Percentiles rank a stretch among this genome's conserved stretches.
These are phyloP conservation scores for Octodon degus DNA, from an alignment of 2,113 vertebrate species.

Conservation along the genomic window DNA sequence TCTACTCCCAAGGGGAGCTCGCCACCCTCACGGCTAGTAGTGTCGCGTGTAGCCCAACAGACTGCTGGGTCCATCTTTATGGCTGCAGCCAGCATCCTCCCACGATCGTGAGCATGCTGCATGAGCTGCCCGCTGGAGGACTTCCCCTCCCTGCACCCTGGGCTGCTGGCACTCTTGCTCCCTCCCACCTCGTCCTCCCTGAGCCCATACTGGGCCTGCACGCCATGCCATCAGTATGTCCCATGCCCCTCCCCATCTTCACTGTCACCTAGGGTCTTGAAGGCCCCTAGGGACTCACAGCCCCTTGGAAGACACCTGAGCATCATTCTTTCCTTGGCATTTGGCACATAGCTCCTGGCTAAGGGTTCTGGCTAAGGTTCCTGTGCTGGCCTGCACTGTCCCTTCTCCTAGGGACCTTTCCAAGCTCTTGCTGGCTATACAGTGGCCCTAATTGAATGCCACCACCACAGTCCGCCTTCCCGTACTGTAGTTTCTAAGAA, in stretches of 20 bases:
- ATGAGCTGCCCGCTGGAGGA: neutral
- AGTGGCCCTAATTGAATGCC: neutral
- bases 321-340: neutral
- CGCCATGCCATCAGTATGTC: neutral
- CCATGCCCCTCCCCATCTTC: neutral
- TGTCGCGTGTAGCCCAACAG: neutral
- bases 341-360: neutral
- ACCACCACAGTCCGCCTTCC: neutral
- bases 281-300: neutral
- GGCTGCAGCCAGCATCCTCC: neutral
- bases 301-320: neutral
- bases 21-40: neutral
- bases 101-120: neutral
- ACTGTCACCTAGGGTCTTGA: neutral
- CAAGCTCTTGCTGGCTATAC: neutral
- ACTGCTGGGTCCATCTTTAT: neutral
- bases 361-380: neutral
- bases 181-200: accelerated
- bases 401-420: neutral
- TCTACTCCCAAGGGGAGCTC: neutral
- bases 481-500: neutral
- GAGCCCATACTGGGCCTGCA: neutral
- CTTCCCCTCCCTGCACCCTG: neutral
- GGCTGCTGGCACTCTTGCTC: neutral
- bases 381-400: neutral